Base-by-base conservation (phyloP, 2,888 invertebrate species). In the Ethmia dodecea region DNA sequence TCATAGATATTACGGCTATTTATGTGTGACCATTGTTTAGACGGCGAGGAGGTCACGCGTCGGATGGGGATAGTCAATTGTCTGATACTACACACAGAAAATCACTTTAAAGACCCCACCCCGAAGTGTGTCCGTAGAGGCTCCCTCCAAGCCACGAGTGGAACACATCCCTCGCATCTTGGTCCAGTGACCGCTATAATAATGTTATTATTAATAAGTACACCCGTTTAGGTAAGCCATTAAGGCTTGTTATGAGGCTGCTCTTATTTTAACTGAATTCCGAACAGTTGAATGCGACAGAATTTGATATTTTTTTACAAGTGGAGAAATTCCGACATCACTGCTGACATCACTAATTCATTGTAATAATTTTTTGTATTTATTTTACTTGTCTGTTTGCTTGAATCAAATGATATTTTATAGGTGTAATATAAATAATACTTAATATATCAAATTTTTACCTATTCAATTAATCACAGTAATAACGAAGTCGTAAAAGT, bases 251-350 rank as follows among this genome's bases (percentile, higher is more conserved):
- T 61, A 61, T 66, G 55, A 61, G 63, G 64, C 64, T 67, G 68
- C 63, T 68, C 60, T 64, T 52, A 61, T 66, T 69, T 66, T 73
- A 70, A 71, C 73, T 78, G 77, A 69, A 75, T 61, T n/a, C 44
- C 18, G 38, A 35, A 12, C 4, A 14, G 24, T 5, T n/a, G 1
- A 8, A 22, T n/a, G n/a, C 22, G 4, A 22, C 22, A n/a, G n/a
- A 6, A 14, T 20, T 6, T 20, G 9, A 2, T 2, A 9, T 20
- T 20, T 20, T 8, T 20, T 6, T 8, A 2, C 20, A 9, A 20
- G 6, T 26, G 12, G n/a, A 22, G 9, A n/a, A 22, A 22, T n/a
- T n/a, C 3, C 11, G 9, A 42, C 39, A 37, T 39, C 38, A 38
- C 38, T 16, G 11, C 31, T 31, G 25, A 31, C 38, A 34, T 38